Base-by-base conservation (phyloP, 2,113 vertebrate species). In the Probosciger aterrimus region DNA sequence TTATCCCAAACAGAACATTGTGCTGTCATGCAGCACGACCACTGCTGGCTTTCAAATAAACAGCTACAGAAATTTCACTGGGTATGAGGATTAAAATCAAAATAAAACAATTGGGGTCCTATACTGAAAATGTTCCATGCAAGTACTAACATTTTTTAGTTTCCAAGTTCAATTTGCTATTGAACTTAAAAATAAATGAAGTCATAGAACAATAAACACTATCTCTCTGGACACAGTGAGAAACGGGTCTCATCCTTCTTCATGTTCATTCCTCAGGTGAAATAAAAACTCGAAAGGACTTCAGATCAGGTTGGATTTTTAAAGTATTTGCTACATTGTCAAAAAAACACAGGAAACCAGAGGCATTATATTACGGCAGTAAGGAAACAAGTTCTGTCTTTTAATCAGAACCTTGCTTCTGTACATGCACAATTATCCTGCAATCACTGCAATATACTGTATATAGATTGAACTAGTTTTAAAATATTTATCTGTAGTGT, bases 1-100 rank as follows among this genome's bases (percentile, higher is more conserved):
- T 93, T 96, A 94, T 91, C 96, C 96, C 95, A 53, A 93, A 69
- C 97, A 94, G 98, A 98, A 98, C 98, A 98, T 14, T 12, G 62
- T 86, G 97, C 97, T 97, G 97, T 86, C 86, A 64, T 86, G 96
- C 82, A 95, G 92, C 86, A 90, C 49, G 20, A 57, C 77, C 78
- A 60, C 97, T 95, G 95, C 95, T 97, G 93, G 67, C 95, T 95
- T 84, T 71, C 92, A 97, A 96, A 97, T 86, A 95, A 92, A 97
- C 90, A 96, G 92, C 71, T 77, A 69, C 5, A 62, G 35, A 79
- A 70, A 95, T 90, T 90, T 82, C 94, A 82, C 94, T 84, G 73
- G 78, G 88, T 92, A 70, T 90, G 46, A 20, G 86, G 68, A 85
- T 43, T 88, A 82, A 91, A 96, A 97, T 75, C 84, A 79, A 68